Conservation (phyloP, 2,797 vertebrate genomes). For the Zalophus californianus region DNA sequence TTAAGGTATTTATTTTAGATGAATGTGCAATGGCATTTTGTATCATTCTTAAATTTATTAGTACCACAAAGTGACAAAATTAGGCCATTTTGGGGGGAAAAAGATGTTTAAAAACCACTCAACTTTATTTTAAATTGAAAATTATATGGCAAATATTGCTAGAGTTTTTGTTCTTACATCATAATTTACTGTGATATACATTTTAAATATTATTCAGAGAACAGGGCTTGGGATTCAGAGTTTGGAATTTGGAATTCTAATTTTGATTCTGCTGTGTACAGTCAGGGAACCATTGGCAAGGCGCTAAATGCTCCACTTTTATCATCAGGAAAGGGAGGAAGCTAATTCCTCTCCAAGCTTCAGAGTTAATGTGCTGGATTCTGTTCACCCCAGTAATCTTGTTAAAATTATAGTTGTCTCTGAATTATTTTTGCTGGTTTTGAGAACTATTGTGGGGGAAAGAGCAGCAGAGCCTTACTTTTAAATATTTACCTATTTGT, state of each 20-base stretch:
- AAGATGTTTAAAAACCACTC: neutral
- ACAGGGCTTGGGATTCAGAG: neutral
- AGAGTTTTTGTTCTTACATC: neutral
- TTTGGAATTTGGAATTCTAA: neutral
- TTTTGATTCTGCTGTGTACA: neutral
- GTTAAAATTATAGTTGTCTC: conserved; percentile 16
- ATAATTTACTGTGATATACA: neutral
- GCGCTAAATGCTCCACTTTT: neutral
- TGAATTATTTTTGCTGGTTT: conserved; percentile 34
- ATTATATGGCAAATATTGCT: neutral
- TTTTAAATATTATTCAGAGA: conserved; percentile 20
- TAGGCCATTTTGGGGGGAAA: neutral
- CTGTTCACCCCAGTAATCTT: neutral
- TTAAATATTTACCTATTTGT: conserved; percentile 19
- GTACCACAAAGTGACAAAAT: conserved; percentile 6
- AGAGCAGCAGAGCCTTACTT: neutral
- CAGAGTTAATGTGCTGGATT: neutral
- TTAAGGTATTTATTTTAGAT: conserved; percentile 92
- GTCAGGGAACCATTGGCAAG: neutral
- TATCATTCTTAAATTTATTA: conserved; percentile 2
- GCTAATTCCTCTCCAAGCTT: neutral
- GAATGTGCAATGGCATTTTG: neutral
- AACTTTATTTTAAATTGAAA: conserved; percentile 50
- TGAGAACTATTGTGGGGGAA: neutral
- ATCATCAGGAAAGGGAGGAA: neutral